These are phyloP conservation scores for Selenia dentaria DNA, from an alignment of 2,888 invertebrate genomes.

Conservation along the genomic window DNA sequence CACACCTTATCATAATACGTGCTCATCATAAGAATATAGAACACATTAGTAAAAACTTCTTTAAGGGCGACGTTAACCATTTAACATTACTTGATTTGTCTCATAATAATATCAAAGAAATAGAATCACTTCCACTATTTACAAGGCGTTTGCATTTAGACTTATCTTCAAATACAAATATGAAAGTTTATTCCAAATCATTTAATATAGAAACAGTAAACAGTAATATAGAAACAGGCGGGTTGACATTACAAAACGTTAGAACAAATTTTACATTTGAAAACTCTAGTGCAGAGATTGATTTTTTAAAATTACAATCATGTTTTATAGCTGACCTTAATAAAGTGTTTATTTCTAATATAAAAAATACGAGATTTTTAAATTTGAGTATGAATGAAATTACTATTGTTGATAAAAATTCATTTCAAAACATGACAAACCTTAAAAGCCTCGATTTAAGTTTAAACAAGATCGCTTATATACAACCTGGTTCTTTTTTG, in stretches of 20 bases:
- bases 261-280: conserved; percentile 25
- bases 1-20: too few species aligned
- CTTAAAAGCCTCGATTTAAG: conserved; percentile 24
- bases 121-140: conserved; percentile 10
- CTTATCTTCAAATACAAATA: conserved; percentile 27
- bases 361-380: conserved; percentile 18
- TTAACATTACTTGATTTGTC: conserved; percentile 24
- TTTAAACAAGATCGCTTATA: too few species aligned
- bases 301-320: conserved; percentile 23
- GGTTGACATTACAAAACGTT: conserved; percentile 23
- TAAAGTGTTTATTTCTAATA: background rate
- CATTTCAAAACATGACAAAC: conserved; percentile 26
- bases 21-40: conserved; percentile 20
- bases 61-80: too few species aligned
- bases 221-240: too few species aligned
- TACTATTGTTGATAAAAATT: conserved; percentile 27
- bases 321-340: conserved; percentile 20
- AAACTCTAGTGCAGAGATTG: conserved; percentile 14
- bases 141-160: conserved; percentile 19
- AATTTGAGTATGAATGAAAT: conserved; percentile 32
- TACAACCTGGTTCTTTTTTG: too few species aligned
- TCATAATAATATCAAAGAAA: conserved; percentile 17
- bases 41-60: conserved; percentile 9
- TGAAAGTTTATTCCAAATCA: conserved; percentile 21
- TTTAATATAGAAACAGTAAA: conserved; percentile 24